Conservation (phyloP, 2,888 invertebrate species). For the Hyalella azteca region DNA sequence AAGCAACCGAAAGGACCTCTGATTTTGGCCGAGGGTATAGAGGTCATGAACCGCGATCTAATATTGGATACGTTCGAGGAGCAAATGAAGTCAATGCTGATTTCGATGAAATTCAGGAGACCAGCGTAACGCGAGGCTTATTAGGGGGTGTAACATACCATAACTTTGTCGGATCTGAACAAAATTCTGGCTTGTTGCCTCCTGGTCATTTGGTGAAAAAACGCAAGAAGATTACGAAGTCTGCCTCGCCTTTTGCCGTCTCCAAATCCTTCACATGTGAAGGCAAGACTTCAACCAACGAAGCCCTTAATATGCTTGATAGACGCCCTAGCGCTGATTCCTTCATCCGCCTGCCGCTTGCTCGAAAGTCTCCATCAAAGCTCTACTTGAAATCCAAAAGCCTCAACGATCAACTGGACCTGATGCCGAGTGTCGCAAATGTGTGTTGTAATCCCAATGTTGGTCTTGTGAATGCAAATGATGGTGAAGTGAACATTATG, state of each 20-base stretch:
- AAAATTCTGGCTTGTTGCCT: neutral
- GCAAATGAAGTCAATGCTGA: too few species aligned
- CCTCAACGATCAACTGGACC: neutral
- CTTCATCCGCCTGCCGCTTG: neutral
- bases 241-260: neutral
- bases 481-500: too few species aligned
- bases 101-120: too few species aligned
- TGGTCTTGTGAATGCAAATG: too few species aligned
- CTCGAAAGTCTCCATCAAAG: neutral
- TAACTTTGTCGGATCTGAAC: too few species aligned
- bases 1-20: too few species aligned
- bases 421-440: neutral
- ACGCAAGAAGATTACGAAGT: neutral
- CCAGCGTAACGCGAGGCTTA: too few species aligned
- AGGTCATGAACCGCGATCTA: too few species aligned
- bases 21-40: too few species aligned
- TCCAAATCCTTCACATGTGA: slow-evolving; percentile 9
- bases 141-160: too few species aligned
- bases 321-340: neutral
- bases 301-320: neutral
- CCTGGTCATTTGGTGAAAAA: slow-evolving; percentile 5
- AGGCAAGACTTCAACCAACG: neutral
- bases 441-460: too few species aligned
- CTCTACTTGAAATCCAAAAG: neutral
- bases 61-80: too few species aligned